phyloP scores from a whole-genome alignment of 2,888 invertebrate genomes.

The Linyphia triangularis region DNA sequence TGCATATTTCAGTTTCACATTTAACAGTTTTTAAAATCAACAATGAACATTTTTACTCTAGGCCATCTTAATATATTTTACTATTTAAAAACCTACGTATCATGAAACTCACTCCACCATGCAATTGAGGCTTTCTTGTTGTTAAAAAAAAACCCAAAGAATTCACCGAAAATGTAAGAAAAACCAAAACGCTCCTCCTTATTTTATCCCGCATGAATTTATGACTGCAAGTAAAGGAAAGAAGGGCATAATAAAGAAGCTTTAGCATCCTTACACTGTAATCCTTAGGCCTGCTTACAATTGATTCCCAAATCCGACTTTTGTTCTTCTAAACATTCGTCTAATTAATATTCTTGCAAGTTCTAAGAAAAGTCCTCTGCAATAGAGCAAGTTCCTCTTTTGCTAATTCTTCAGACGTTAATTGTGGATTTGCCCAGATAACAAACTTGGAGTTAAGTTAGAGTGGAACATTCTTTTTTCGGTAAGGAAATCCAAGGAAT shows the following conservation, averaged over 20 bases:
- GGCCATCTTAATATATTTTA: too few species aligned
- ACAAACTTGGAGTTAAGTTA: background rate
- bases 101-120: too few species aligned
- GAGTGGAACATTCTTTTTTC: background rate
- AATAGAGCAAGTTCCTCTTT: conserved; percentile 16
- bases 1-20: too few species aligned
- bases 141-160: background rate
- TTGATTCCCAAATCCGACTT: conserved; percentile 4
- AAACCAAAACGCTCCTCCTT: background rate
- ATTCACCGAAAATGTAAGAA: background rate
- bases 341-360: conserved; percentile 25
- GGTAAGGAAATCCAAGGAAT: background rate
- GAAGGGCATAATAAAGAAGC: background rate
- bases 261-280: background rate
- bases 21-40: too few species aligned
- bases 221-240: background rate
- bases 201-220: background rate
- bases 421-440: conserved; percentile 41
- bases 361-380: background rate
- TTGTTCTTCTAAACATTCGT: conserved; percentile 9
- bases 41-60: too few species aligned
- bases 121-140: too few species aligned
- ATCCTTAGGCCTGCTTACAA: too few species aligned
- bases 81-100: too few species aligned
- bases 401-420: conserved; percentile 30